phyloP scores from a whole-genome alignment of 2,888 invertebrate genomes.

The Sinotaia quadrata region DNA sequence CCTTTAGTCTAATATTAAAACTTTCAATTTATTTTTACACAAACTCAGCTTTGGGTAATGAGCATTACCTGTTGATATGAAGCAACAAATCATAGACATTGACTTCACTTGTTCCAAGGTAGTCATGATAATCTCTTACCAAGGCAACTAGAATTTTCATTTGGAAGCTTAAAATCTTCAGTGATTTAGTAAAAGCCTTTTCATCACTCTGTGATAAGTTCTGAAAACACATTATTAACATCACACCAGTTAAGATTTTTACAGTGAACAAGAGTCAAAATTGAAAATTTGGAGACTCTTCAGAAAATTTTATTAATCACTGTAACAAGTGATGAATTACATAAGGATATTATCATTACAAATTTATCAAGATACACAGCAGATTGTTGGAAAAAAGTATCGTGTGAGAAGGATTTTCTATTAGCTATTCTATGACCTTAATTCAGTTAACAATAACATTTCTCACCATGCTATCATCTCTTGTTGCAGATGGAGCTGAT shows the following conservation, averaged over 20 bases:
- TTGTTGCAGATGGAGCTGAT: slow-evolving; percentile 43
- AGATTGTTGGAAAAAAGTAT: too few relatives aligned
- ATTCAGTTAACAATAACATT: too few relatives aligned
- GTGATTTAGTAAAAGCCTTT: slow-evolving; percentile 58
- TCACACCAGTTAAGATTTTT: too few relatives aligned
- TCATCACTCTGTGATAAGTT: slow-evolving; percentile 57
- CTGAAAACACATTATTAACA: slow-evolving; percentile 21
- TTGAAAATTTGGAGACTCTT: too few relatives aligned
- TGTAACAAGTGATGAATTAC: background rate
- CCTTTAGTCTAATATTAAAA: too few relatives aligned
- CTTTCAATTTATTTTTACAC: too few relatives aligned
- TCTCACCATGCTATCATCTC: slow-evolving; percentile 26
- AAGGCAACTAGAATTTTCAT: slow-evolving; percentile 62
- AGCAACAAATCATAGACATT: slow-evolving; percentile 48
- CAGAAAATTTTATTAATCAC: background rate
- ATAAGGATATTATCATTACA: too few relatives aligned
- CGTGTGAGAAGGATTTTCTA: too few relatives aligned
- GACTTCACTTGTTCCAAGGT: slow-evolving; percentile 46
- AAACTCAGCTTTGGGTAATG: too few relatives aligned
- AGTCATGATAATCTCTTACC: slow-evolving; percentile 55
- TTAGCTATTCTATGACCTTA: too few relatives aligned
- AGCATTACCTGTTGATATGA: slow-evolving; percentile 49
- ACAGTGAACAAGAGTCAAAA: too few relatives aligned
- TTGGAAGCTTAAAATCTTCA: slow-evolving; percentile 66
- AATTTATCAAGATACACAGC: too few relatives aligned